Conservation (phyloP, 2,113 vertebrate genomes). For the Osmerus eperlanus region DNA sequence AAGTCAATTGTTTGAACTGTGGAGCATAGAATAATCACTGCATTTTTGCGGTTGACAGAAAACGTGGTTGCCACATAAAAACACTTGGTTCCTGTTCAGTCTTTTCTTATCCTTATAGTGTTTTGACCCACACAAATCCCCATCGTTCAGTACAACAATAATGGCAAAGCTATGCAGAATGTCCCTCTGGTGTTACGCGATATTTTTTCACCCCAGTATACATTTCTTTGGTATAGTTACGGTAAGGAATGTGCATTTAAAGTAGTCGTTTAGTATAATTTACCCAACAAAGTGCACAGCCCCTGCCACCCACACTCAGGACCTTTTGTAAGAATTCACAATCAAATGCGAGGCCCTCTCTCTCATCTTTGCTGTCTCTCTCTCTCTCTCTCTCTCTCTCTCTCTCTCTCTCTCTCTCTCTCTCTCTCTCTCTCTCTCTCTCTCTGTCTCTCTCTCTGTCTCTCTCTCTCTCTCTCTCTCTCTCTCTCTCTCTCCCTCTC, state of each 20-base stretch:
- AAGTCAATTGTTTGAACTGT: background rate
- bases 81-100: too few species aligned
- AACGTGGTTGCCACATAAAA: too few species aligned
- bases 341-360: conserved; percentile 5
- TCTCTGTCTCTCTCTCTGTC: background rate
- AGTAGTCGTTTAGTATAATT: background rate
- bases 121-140: too few species aligned
- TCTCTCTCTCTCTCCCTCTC: conserved; percentile 25
- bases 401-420: conserved; percentile 24
- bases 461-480: conserved; percentile 22
- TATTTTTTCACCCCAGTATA: background rate
- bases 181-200: background rate
- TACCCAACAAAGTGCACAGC: conserved; percentile 3
- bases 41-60: background rate
- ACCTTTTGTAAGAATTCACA: background rate
- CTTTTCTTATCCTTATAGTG: too few species aligned
- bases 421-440: background rate
- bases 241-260: background rate
- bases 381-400: conserved; percentile 25
- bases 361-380: background rate
- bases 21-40: background rate
- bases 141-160: too few species aligned
- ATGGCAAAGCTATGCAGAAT: too few species aligned
- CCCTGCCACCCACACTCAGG: background rate
- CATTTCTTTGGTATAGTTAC: background rate